Conservation (phyloP, 2,888 invertebrate species). For the Cancer borealis region DNA sequence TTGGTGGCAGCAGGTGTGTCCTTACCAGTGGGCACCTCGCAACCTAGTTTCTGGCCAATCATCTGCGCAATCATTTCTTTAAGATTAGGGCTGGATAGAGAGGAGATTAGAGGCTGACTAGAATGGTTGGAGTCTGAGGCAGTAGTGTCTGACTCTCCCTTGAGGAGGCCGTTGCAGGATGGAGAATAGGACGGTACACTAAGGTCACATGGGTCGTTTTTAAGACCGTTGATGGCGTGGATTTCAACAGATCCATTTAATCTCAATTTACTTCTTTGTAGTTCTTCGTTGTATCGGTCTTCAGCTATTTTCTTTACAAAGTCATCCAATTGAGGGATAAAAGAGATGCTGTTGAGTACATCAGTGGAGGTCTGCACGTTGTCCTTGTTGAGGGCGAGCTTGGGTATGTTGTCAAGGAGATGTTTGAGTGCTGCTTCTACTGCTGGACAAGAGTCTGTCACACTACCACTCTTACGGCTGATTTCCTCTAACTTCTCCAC, state of each 20-base stretch:
- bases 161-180: constrained; percentile 64
- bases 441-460: constrained; percentile 50
- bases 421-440: constrained; percentile 74
- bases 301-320: constrained; percentile 73
- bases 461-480: constrained; percentile 59
- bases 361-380: constrained; percentile 68
- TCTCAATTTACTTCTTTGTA: constrained; percentile 69
- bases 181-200: constrained; percentile 69
- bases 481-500: constrained; percentile 77
- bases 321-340: constrained; percentile 76
- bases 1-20: constrained; percentile 32
- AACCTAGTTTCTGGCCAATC: constrained; percentile 89
- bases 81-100: constrained; percentile 83
- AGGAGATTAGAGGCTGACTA: constrained; percentile 78
- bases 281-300: constrained; percentile 77
- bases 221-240: constrained; percentile 52
- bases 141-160: constrained; percentile 58
- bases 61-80: constrained; percentile 95
- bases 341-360: constrained; percentile 69
- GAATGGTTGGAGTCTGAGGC: constrained; percentile 75
- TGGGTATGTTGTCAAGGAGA: constrained; percentile 74
- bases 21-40: constrained; percentile 63
- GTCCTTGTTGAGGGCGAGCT: constrained; percentile 75
- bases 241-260: constrained; percentile 61
- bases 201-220: constrained; percentile 64